Evolutionary conservation across 2,113 vertebrate genomes (phyloP).

Genomic region (Ochotona curzoniae): DNA sequence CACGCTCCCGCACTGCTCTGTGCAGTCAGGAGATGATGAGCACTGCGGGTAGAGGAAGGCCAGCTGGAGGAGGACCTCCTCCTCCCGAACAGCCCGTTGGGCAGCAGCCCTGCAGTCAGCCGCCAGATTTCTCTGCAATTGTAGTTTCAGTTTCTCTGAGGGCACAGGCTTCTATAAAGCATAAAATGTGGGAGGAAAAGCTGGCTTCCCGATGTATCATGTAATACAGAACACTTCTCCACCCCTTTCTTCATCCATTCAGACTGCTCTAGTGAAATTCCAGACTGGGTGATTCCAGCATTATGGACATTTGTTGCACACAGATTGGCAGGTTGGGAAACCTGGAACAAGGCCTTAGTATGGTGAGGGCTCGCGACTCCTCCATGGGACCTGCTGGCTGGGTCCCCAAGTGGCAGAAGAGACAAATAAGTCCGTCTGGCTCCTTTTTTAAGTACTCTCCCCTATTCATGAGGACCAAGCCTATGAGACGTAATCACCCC

Average conservation of each 20-base stretch:
- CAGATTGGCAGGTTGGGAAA: background rate
- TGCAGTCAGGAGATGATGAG: conserved; percentile 35
- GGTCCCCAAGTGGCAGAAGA: background rate
- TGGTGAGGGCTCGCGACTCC: background rate
- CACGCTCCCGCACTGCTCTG: background rate
- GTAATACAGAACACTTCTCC: background rate
- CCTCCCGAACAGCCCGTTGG: background rate
- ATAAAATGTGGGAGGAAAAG: conserved; percentile 8
- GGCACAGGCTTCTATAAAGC: conserved; percentile 29
- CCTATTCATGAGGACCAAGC: background rate
- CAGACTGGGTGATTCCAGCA: background rate
- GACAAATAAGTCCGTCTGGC: background rate
- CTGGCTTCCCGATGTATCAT: background rate
- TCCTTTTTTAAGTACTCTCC: background rate
- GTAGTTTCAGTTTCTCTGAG: conserved; percentile 21
- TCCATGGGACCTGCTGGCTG: background rate
- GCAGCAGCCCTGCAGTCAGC: background rate
- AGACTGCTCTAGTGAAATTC: background rate
- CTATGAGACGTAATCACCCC: background rate
- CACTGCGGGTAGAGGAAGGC: background rate
- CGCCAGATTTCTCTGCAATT: conserved; percentile 16
- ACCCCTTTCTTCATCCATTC: background rate
- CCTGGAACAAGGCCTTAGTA: background rate
- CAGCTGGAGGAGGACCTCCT: background rate
- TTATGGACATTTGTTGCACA: background rate